Evolutionary conservation across 2,113 vertebrate species (phyloP).

Genomic region (Pleuronectes platessa): DNA sequence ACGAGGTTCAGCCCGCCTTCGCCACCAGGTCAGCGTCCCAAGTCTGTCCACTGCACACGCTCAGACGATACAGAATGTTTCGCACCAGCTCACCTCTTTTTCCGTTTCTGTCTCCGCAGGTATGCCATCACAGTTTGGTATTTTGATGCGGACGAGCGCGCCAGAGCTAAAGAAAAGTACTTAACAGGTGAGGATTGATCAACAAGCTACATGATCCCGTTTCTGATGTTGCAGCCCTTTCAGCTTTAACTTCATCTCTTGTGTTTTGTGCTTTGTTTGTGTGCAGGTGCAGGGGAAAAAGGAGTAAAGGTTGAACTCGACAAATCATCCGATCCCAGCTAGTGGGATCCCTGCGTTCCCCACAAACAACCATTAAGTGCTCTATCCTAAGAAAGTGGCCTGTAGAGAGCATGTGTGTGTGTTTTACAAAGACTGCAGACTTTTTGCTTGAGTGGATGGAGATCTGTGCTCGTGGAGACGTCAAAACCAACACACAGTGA

Average conservation of each 20-base stretch:
- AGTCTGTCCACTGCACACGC: background rate
- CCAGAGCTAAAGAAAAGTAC: constrained; percentile 97
- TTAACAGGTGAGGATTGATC: constrained; percentile 87
- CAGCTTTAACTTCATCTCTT: background rate
- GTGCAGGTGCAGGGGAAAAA: constrained; percentile 88
- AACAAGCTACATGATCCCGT: background rate
- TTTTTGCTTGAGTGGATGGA: constrained; percentile 37
- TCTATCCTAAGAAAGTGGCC: constrained; percentile 68
- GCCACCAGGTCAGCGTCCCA: constrained; percentile 87
- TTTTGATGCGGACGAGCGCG: constrained; percentile 97
- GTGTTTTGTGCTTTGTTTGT: constrained; percentile 28
- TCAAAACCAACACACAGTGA: constrained; percentile 30
- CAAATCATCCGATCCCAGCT: constrained; percentile 90
- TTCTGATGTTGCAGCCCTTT: background rate
- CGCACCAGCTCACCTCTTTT: background rate
- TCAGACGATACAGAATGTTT: background rate
- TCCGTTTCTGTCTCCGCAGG: constrained; percentile 76
- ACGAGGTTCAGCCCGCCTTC: constrained; percentile 97
- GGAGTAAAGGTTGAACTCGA: constrained; percentile 94
- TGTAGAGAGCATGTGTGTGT: constrained; percentile 47
- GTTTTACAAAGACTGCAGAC: constrained; percentile 45
- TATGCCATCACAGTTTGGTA: constrained; percentile 99
- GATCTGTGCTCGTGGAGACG: constrained; percentile 25
- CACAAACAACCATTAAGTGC: constrained; percentile 64
- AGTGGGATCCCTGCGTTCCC: constrained; percentile 80